These are phyloP conservation scores for Trachelus tabidus DNA, from an alignment of 2,888 invertebrate species.

Conservation along the genomic window DNA sequence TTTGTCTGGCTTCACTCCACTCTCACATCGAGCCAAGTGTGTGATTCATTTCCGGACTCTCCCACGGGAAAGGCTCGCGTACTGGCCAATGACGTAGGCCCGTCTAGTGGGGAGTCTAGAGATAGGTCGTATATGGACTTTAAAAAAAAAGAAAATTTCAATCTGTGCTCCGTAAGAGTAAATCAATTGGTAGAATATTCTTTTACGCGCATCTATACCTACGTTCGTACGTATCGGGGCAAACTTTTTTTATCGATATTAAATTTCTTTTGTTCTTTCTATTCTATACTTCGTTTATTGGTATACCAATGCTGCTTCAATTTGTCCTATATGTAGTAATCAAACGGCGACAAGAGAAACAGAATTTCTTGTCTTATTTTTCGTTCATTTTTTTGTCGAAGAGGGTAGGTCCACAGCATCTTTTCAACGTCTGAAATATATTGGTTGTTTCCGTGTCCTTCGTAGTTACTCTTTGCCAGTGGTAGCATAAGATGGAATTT, in stretches of 20 bases:
- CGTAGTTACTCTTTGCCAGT: neutral
- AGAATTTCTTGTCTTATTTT: no score
- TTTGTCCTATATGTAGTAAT: neutral
- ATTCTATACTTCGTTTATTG: neutral
- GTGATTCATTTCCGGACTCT: slow-evolving; percentile 58
- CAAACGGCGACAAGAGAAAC: neutral
- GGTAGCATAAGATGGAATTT: neutral
- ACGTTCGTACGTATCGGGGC: neutral
- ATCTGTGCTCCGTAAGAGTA: neutral
- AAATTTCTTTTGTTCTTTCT: neutral
- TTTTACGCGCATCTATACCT: neutral
- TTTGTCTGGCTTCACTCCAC: slow-evolving; percentile 51
- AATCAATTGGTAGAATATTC: neutral
- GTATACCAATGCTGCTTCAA: neutral
- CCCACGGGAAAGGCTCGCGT: slow-evolving; percentile 34
- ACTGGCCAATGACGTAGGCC: slow-evolving; percentile 23
- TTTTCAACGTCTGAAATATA: neutral
- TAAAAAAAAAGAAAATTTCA: neutral
- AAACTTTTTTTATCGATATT: neutral
- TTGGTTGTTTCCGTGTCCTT: neutral
- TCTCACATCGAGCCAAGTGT: slow-evolving; percentile 40
- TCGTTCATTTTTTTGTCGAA: neutral
- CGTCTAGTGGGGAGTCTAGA: neutral
- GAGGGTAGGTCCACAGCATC: neutral
- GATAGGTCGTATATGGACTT: neutral